phyloP scores from a whole-genome alignment of 2,797 vertebrate genomes.

The Platyrinchus mystaceus region DNA sequence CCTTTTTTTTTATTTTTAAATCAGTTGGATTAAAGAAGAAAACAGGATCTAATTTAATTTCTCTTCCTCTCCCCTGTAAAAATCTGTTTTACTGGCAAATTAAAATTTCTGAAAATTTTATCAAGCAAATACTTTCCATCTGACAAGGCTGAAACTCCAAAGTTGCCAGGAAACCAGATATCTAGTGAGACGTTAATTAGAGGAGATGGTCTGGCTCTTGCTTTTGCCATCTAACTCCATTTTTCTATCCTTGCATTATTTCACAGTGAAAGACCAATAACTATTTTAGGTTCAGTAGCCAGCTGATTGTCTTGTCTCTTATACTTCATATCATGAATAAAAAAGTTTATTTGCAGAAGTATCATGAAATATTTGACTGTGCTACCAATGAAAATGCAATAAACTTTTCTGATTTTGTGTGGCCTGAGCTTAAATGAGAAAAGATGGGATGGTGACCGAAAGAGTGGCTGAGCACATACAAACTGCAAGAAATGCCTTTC shows the following conservation, averaged over 20 bases:
- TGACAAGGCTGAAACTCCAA: slow-evolving; percentile 25
- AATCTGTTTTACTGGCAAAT: slow-evolving; percentile 42
- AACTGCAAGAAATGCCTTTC: neutral
- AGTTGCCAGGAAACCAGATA: slow-evolving; percentile 42
- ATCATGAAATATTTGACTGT: neutral
- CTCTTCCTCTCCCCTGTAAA: neutral
- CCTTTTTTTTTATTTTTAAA: neutral
- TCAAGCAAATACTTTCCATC: slow-evolving; percentile 24
- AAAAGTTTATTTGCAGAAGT: neutral
- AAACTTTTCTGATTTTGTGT: neutral
- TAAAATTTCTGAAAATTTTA: slow-evolving; percentile 57
- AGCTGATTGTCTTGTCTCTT: slow-evolving; percentile 17
- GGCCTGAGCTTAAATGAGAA: neutral
- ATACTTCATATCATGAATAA: neutral
- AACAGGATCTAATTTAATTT: slow-evolving; percentile 26
- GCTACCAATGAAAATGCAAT: neutral
- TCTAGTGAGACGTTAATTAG: slow-evolving; percentile 28
- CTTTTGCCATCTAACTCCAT: neutral
- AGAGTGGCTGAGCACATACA: neutral
- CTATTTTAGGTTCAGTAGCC: neutral
- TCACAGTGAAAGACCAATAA: neutral
- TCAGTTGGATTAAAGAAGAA: neutral
- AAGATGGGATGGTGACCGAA: neutral
- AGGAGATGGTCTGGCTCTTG: slow-evolving; percentile 10
- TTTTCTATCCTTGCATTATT: neutral